Conservation (phyloP, 2,888 invertebrate genomes). For the Volucella inanis region DNA sequence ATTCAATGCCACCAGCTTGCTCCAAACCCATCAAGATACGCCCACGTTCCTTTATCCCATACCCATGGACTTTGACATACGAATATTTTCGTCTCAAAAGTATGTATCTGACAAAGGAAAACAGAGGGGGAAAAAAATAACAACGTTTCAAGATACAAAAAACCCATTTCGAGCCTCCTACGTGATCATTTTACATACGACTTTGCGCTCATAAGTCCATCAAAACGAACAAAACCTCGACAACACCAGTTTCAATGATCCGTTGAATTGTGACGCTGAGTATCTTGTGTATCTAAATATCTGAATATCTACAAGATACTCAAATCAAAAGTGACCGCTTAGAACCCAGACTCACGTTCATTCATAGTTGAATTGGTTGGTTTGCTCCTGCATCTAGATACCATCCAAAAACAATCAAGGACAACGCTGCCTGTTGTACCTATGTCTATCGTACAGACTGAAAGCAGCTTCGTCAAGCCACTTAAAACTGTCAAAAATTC, state of each 20-base stretch:
- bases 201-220: slow-evolving; percentile 56
- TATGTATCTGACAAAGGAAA: neutral
- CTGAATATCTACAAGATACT: slow-evolving; percentile 28
- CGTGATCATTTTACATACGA: slow-evolving; percentile 69
- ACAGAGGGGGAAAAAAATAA: slow-evolving; percentile 17
- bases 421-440: neutral
- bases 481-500: slow-evolving; percentile 72
- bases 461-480: slow-evolving; percentile 49
- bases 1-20: slow-evolving; percentile 65
- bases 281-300: slow-evolving; percentile 3
- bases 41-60: slow-evolving; percentile 47
- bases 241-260: slow-evolving; percentile 34
- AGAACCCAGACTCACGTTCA: slow-evolving; percentile 16
- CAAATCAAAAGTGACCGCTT: slow-evolving; percentile 62
- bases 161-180: slow-evolving; percentile 63
- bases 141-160: slow-evolving; percentile 31
- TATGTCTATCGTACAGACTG: neutral
- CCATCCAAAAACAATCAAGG: slow-evolving; percentile 48
- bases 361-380: too few species aligned
- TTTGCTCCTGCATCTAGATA: slow-evolving; percentile 12
- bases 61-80: slow-evolving; percentile 44
- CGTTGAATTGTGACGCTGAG: slow-evolving; percentile 2
- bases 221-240: slow-evolving; percentile 64
- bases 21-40: slow-evolving; percentile 62
- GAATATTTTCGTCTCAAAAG: neutral